phyloP scores from a whole-genome alignment of 2,797 vertebrate species.

The Enteromius argenteus region DNA sequence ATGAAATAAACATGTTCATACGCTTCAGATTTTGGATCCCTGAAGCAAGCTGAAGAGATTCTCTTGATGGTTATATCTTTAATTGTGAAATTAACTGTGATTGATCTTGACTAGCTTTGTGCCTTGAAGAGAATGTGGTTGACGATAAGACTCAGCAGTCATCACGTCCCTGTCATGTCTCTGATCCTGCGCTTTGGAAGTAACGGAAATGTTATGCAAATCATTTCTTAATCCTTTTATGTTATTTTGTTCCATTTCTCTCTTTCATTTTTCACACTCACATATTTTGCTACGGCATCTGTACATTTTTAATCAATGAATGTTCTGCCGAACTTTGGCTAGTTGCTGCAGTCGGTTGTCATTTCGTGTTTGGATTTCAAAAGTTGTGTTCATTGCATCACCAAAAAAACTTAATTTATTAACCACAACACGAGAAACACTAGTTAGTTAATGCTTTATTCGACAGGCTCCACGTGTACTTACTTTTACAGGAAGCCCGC shows the following conservation, averaged over 20 bases:
- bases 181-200: slow-evolving; percentile 80
- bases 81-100: slow-evolving; percentile 66
- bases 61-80: slow-evolving; percentile 47
- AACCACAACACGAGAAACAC: background rate
- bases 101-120: slow-evolving; percentile 70
- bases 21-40: slow-evolving; percentile 9
- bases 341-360: slow-evolving; percentile 13
- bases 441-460: background rate
- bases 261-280: slow-evolving; percentile 74
- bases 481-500: slow-evolving; percentile 3
- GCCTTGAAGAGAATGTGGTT: slow-evolving; percentile 63
- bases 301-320: slow-evolving; percentile 25
- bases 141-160: slow-evolving; percentile 72
- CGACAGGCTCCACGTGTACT: background rate
- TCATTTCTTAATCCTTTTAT: slow-evolving; percentile 83
- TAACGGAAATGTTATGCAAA: slow-evolving; percentile 81
- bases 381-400: slow-evolving; percentile 5
- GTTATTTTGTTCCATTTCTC: slow-evolving; percentile 82
- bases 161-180: slow-evolving; percentile 72
- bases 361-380: background rate
- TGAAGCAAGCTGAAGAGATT: slow-evolving; percentile 24
- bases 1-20: slow-evolving; percentile 14
- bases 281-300: slow-evolving; percentile 68
- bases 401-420: background rate
- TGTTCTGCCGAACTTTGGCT: slow-evolving; percentile 61